Evolutionary conservation across 2,113 vertebrate genomes (phyloP).

Genomic region (Hylia prasina): DNA sequence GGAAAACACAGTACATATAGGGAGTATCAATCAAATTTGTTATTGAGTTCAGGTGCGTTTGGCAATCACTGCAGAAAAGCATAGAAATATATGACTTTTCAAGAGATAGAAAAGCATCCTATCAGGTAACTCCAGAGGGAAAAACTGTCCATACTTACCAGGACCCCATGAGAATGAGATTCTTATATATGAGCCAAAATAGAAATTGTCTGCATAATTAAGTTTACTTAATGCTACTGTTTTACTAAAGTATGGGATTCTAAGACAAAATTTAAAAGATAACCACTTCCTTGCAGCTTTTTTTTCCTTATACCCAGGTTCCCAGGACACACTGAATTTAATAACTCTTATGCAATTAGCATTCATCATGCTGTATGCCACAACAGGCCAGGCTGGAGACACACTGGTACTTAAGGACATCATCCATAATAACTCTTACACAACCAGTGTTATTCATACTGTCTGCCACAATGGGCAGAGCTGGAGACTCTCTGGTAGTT

Average conservation of each 20-base stretch:
- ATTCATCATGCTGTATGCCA: background rate
- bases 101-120: background rate
- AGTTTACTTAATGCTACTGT: background rate
- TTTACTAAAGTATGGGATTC: background rate
- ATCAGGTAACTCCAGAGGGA: background rate
- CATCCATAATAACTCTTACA: background rate
- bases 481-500: background rate
- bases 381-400: background rate
- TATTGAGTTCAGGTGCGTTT: background rate
- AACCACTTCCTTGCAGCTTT: background rate
- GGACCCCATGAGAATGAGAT: background rate
- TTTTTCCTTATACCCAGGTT: background rate
- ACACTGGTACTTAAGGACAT: background rate
- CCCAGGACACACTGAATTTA: background rate
- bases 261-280: background rate
- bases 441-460: background rate
- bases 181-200: background rate
- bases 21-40: background rate
- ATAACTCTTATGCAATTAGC: background rate
- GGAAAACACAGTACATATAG: slow-evolving; percentile 2
- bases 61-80: background rate
- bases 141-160: background rate
- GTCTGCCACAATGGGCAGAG: background rate
- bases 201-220: background rate
- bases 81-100: background rate